Base-by-base conservation (phyloP, 1,140 invertebrate genomes). In the Cheumatopsyche charites region DNA sequence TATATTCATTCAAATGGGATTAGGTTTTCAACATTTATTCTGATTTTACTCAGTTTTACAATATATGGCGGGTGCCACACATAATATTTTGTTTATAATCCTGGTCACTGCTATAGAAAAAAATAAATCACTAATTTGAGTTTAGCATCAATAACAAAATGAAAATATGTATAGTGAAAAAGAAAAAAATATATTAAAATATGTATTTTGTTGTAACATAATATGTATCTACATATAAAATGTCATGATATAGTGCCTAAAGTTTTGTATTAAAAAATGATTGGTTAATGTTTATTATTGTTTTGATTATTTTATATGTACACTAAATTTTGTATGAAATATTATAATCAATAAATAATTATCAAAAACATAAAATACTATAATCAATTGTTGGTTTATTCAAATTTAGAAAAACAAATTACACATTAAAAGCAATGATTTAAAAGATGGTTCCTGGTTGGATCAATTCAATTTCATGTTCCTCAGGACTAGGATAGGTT, bases 231-330 rank as follows among this genome's bases (percentile, higher is more conserved):
- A 49, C 17, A 49, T 19, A 49, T 49, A 49, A 49, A 15, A 49
- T 49, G 13, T 49, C 45, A n/a, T 49, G 13, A 43, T 63, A 63
- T 41, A 63, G 41, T 63, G 62, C 29, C 62, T 63, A 41, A 42
- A 42, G 29, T 63, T 63, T 63, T 63, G 23, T 63, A 63, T 63
- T 42, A 4, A 42, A n/a, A 42, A 63, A 25, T 58, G 21, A 26
- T 58, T 58, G 23, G 55, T 23, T 21, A 58, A 58, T 13, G 9
- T 58, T 58, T 58, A 58, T 58, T 58, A 58, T 55, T 47, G 19
- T 55, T 55, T 58, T 58, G 55, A 58, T 25, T 58, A 58, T 58
- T 36, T 36, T 36, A 36, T 36, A 36, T 36, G 29, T 36, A 36
- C 9, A 36, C 47, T 17, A 26, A 58, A 25, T 58, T 58, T 58